Conservation (phyloP, 2,888 invertebrate species). For the Scaptomyza cyrtandrae region DNA sequence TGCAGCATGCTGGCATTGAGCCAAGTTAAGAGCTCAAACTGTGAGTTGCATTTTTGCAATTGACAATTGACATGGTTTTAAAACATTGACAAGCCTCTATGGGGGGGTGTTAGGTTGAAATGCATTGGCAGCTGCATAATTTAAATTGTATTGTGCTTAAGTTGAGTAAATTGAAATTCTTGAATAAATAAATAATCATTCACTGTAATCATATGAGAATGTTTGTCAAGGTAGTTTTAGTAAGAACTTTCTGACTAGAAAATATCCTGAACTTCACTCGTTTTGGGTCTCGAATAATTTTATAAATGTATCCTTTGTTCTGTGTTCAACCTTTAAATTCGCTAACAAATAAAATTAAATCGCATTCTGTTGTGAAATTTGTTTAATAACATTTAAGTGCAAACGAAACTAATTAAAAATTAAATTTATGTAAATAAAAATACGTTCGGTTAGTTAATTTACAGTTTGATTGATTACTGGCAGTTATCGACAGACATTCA, state of each 20-base stretch:
- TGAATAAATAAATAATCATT: not conserved
- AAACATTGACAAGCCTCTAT: conserved; percentile 35
- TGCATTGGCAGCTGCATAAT: not conserved
- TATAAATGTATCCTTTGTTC: no score
- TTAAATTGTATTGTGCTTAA: not conserved
- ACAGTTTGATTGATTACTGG: conserved; percentile 69
- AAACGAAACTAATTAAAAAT: conserved; percentile 62
- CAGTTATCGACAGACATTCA: conserved; percentile 7
- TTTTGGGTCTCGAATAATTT: no score
- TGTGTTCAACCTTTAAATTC: no score
- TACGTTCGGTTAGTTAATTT: conserved; percentile 68
- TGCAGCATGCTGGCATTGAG: conserved; percentile 22
- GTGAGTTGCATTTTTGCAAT: conserved; percentile 29
- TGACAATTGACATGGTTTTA: conserved; percentile 62
- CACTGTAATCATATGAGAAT: not conserved
- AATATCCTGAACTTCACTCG: no score
- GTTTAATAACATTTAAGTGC: conserved; percentile 1
- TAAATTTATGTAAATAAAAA: conserved; percentile 44
- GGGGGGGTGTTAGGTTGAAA: no score
- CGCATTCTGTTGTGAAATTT: not conserved
- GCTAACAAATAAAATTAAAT: not conserved
- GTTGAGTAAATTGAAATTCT: not conserved
- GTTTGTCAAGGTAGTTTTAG: not conserved
- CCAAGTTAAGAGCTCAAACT: conserved; percentile 31
- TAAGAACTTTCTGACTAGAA: no score